Evolutionary conservation across 2,113 vertebrate genomes (phyloP), one percentile per base, ranked within the genome.

Genomic region (Formicarius rufipectus): DNA sequence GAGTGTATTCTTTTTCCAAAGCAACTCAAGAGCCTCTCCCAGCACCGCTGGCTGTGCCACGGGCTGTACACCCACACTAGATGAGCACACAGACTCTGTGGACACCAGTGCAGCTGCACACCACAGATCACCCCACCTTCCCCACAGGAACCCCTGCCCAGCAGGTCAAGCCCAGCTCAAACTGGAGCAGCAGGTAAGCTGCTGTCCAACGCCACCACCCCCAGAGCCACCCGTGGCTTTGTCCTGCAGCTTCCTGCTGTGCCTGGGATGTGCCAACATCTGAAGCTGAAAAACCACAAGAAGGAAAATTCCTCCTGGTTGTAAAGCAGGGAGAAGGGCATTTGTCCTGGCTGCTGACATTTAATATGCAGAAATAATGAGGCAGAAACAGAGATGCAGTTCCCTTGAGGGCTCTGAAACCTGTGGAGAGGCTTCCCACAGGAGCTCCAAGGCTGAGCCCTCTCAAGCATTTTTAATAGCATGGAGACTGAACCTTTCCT

Each of bases 351-450:
- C 39, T 85, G 40, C 90, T 87, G 49, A 35, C 58, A 73, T 88
- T 88, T 64, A 52, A 73, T 56, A 76, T 44, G 69, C 47, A 60
- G 85, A 92, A 95, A 88, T 58, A 95, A 94, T 63, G 39, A 59
- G 64, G 67, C 37, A 90, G 50, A 76, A 80, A 90, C 8, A 87
- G 53, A 89, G 40, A 35, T 40, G n/a, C 2, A 1, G 22, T 12
- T 93, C 79, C 44, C 72, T 45, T 56, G 47, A 90, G 33, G 45
- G 28, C 45, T 27, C 37, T 62, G 67, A 83, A 89, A 72, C 23
- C 47, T 71, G 33, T 27, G 37, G 76, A 89, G 44, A 68, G 10
- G 47, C 60, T 89, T 59, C 44, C 56, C 74, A 84, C 63, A 72
- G 60, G 52, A 82, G 39, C 30, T 44, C 35, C 39, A 47, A 77